Evolutionary conservation across 2,888 invertebrate species (phyloP).

Genomic region (Antitype chi): DNA sequence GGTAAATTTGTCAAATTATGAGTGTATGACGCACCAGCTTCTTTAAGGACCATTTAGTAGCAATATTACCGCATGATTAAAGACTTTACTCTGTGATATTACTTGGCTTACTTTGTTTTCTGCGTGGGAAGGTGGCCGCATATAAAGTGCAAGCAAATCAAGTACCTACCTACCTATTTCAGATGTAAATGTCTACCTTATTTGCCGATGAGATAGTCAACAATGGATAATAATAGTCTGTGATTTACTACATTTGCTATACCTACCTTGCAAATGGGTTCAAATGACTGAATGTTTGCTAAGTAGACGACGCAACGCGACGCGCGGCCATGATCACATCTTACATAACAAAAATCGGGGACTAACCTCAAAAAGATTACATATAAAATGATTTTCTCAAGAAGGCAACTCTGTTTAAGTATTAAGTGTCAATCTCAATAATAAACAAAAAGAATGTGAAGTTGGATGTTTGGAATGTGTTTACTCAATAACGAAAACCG

Average conservation of each 20-base stretch:
- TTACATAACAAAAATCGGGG: constrained; percentile 15
- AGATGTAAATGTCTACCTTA: neutral
- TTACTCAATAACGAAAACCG: neutral
- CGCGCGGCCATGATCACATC: neutral
- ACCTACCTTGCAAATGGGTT: neutral
- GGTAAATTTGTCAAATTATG: neutral
- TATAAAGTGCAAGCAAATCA: neutral
- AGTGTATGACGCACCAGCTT: constrained; percentile 5
- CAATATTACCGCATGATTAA: neutral
- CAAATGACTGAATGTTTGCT: constrained; percentile 1
- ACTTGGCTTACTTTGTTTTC: neutral
- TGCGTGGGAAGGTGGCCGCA: neutral
- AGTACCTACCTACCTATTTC: neutral
- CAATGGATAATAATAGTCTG: neutral
- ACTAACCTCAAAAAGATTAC: neutral
- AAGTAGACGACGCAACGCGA: neutral
- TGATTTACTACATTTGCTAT: neutral
- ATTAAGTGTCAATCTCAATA: neutral
- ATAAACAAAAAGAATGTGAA: neutral
- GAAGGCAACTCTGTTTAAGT: neutral
- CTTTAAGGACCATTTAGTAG: neutral
- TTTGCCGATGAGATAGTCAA: neutral
- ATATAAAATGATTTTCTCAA: neutral
- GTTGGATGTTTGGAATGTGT: neutral
- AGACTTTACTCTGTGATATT: neutral